Base-by-base conservation (phyloP, 1,140 invertebrate genomes). In the Megathymus violae region DNA sequence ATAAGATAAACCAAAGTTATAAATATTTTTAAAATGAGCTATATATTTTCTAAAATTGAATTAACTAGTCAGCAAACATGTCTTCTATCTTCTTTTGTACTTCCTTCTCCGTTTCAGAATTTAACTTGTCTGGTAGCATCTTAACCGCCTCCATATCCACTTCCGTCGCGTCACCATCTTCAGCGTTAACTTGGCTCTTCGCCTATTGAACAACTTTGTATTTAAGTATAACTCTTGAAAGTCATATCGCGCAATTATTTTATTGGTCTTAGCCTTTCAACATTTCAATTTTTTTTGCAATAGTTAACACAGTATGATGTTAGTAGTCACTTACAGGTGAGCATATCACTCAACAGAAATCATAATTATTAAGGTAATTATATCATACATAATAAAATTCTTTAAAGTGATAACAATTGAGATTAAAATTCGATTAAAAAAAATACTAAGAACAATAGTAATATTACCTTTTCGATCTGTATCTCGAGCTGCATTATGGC, bases 401-500 rank as follows among this genome's bases (percentile, higher is more conserved):
- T n/a, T n/a, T n/a, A n/a, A n/a, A n/a, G n/a, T n/a, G n/a, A n/a
- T n/a, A n/a, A n/a, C n/a, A n/a, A n/a, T n/a, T n/a, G n/a, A n/a
- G n/a, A n/a, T n/a, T n/a, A n/a, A n/a, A n/a, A n/a, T n/a, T n/a
- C n/a, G n/a, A n/a, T n/a, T n/a, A n/a, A n/a, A n/a, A n/a, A n/a
- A n/a, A n/a, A n/a, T n/a, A n/a, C n/a, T n/a, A n/a, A n/a, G n/a
- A n/a, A n/a, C n/a, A n/a, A n/a, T n/a, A n/a, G n/a, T n/a, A 58
- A 36, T 1, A n/a, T 54, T 69, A 89, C 88, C 82, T 90, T 88
- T 40, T 88, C 82, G 7, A 88, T 51, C 17, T 89, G 85, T 69
- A 76, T 80, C 60, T 88, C 82, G 0, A 88, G 68, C 60, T 85
- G 84, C 78, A 82, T 82, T 43, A 91, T 80, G 19, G 95, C 96